These are phyloP conservation scores for Mormyrops attenuatus DNA, from an alignment of 2,797 vertebrate species.

Conservation along the genomic window DNA sequence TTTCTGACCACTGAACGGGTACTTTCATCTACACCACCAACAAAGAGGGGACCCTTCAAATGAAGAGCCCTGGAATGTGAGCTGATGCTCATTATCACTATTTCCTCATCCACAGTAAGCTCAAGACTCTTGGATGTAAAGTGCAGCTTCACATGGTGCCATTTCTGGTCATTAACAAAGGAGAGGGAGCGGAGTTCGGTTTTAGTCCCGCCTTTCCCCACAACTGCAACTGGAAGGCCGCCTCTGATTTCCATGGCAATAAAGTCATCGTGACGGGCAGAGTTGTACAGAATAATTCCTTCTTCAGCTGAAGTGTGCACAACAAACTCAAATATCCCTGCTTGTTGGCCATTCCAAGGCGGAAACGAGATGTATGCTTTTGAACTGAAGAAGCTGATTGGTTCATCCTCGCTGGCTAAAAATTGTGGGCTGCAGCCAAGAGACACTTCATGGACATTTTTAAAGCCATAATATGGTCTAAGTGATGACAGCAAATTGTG, in stretches of 20 bases:
- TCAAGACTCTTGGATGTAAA: constrained; percentile 66
- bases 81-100: constrained; percentile 59
- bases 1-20: constrained; percentile 64
- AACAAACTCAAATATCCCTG: constrained; percentile 63
- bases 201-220: constrained; percentile 62
- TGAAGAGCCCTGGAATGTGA: constrained; percentile 54
- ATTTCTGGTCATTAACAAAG: constrained; percentile 69
- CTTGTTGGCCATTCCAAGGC: constrained; percentile 56
- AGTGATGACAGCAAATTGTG: constrained; percentile 73
- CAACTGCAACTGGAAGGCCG: constrained; percentile 64
- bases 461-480: constrained; percentile 71
- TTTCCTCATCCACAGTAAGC: constrained; percentile 68
- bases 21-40: constrained; percentile 75
- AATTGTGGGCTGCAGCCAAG: constrained; percentile 84
- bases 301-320: constrained; percentile 68
- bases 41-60: constrained; percentile 68
- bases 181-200: constrained; percentile 64
- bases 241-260: constrained; percentile 77
- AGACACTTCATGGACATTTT: constrained; percentile 77
- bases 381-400: constrained; percentile 88
- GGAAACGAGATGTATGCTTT: constrained; percentile 77
- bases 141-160: constrained; percentile 70
- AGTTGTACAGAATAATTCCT: constrained; percentile 76
- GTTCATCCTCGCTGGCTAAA: constrained; percentile 74
- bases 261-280: constrained; percentile 72